Percentiles rank a stretch among this genome's conserved stretches.
Conservation (phyloP, 1,140 invertebrate genomes). For the Pseudoatta argentina region DNA sequence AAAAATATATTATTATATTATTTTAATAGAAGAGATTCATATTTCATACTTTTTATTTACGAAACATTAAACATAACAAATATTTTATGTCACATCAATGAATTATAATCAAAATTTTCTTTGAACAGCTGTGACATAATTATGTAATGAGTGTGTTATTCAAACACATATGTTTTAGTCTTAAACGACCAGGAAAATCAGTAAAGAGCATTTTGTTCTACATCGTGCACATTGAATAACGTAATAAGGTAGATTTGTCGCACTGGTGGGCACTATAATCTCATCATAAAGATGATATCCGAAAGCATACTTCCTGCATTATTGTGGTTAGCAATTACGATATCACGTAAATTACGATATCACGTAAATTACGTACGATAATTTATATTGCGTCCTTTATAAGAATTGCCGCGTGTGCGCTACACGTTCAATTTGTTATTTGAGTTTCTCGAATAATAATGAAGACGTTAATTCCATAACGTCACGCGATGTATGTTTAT, state of each 20-base stretch:
- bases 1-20: too few species aligned
- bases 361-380: background rate
- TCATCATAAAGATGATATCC: background rate
- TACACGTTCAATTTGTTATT: background rate
- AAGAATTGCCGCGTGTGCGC: background rate
- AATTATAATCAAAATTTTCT: too few species aligned
- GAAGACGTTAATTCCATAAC: background rate
- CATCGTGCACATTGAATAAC: background rate
- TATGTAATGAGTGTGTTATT: background rate
- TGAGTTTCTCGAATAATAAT: conserved; percentile 17
- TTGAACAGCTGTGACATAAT: background rate
- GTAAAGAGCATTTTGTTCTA: background rate
- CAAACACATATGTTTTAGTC: background rate
- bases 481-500: background rate
- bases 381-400: conserved; percentile 16
- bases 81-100: too few species aligned
- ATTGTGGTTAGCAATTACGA: background rate
- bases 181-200: background rate
- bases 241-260: conserved; percentile 18
- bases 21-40: too few species aligned
- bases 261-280: background rate
- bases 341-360: background rate
- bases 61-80: too few species aligned
- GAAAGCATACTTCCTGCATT: background rate
- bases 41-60: too few species aligned